Percentiles rank a stretch among this genome's conserved stretches.
Evolutionary conservation across 2,113 vertebrate species (phyloP).

Genomic region (Petaurus breviceps): DNA sequence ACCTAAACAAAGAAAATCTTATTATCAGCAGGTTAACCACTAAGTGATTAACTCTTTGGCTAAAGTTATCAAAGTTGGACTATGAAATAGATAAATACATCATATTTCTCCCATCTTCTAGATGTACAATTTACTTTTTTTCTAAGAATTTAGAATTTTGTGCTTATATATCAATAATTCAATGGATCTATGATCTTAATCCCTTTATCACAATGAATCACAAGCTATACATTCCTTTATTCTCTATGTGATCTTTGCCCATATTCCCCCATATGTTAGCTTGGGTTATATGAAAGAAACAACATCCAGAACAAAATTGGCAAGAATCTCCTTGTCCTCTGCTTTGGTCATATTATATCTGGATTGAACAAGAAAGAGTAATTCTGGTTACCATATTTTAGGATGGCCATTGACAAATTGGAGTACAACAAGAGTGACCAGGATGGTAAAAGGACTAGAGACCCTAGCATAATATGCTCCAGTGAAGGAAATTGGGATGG

Average conservation of each 20-base stretch:
- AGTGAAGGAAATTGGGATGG: not conserved
- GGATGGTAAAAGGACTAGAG: not conserved
- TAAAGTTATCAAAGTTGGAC: not conserved
- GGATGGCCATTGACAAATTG: not conserved
- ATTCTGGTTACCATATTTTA: not conserved
- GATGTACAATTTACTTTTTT: not conserved
- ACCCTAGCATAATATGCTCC: not conserved
- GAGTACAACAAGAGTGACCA: not conserved
- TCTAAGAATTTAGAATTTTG: not conserved
- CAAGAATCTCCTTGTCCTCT: not conserved
- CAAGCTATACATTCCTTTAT: not conserved
- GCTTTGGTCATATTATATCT: not conserved
- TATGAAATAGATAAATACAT: not conserved
- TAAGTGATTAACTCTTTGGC: not conserved
- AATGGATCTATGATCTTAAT: not conserved
- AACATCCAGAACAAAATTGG: not conserved
- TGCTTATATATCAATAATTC: not conserved
- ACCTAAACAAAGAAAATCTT: too few species aligned
- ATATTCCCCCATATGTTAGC: not conserved
- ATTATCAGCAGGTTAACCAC: too few species aligned
- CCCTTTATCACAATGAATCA: not conserved
- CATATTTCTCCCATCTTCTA: not conserved
- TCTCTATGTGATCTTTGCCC: not conserved
- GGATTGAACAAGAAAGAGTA: not conserved
- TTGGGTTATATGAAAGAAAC: not conserved